Evolutionary conservation across 2,797 vertebrate genomes (phyloP).

Genomic region (Zalophus californianus): DNA sequence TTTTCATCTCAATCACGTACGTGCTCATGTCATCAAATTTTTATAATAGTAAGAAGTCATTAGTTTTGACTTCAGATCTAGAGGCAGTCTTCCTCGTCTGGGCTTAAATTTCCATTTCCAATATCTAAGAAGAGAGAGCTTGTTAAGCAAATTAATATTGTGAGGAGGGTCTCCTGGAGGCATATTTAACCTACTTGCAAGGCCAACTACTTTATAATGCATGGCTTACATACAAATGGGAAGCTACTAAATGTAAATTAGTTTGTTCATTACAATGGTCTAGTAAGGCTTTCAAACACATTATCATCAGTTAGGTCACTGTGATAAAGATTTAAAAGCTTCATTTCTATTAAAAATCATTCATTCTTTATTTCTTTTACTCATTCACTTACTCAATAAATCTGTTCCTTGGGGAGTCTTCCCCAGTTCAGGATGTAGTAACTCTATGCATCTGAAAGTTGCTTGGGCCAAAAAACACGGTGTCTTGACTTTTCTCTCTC

Average conservation of each 20-base stretch:
- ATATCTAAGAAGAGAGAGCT: conserved; percentile 45
- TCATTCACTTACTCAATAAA: not conserved
- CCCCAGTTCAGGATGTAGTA: not conserved
- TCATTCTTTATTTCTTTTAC: not conserved
- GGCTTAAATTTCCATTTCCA: conserved; percentile 49
- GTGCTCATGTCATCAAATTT: not conserved
- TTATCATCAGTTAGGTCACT: conserved; percentile 13
- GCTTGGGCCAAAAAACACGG: not conserved
- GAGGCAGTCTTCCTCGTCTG: conserved; percentile 11
- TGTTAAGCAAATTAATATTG: conserved; percentile 64
- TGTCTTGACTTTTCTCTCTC: not conserved
- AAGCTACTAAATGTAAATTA: conserved; percentile 62
- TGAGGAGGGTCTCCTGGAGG: conserved; percentile 49
- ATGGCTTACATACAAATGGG: conserved; percentile 38
- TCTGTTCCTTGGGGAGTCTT: not conserved
- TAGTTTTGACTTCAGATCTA: conserved; percentile 12
- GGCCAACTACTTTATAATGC: conserved; percentile 56
- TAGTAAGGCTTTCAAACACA: conserved; percentile 23
- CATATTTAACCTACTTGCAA: conserved; percentile 69
- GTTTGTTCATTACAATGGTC: conserved; percentile 57
- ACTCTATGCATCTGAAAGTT: not conserved
- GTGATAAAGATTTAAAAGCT: not conserved
- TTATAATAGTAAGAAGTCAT: conserved; percentile 29
- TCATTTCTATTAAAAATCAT: not conserved
- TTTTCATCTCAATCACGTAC: not conserved